Conservation (phyloP, 2,888 invertebrate species). For the Alitta virens region DNA sequence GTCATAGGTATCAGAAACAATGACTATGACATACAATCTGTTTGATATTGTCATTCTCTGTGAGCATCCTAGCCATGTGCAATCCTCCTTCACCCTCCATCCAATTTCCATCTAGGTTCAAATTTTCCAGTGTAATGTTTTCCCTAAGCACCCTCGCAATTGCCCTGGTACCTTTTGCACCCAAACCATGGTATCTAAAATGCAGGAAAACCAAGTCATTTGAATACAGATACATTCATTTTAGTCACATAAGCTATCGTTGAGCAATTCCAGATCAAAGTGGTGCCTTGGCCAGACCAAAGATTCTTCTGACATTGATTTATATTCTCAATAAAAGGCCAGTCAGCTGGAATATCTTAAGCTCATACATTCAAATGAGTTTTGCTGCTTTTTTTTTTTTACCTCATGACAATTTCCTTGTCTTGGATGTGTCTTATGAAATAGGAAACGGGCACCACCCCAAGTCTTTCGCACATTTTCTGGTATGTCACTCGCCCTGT, state of each 20-base stretch:
- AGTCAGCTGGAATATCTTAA: too few relatives aligned
- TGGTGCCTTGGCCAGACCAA: too few relatives aligned
- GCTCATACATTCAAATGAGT: too few relatives aligned
- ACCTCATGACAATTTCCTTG: conserved; percentile 41
- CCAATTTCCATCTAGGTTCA: conserved; percentile 43
- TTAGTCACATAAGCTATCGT: too few relatives aligned
- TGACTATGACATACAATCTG: conserved; percentile 35
- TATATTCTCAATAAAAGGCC: too few relatives aligned
- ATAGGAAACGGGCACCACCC: conserved; percentile 48
- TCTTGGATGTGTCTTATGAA: conserved; percentile 50
- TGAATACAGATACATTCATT: too few relatives aligned
- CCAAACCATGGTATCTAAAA: conserved; percentile 30
- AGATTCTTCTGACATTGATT: too few relatives aligned
- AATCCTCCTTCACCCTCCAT: conserved; percentile 38
- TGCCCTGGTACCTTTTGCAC: conserved; percentile 25
- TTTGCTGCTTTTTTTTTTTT: conserved; percentile 10
- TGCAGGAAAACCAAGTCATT: neutral
- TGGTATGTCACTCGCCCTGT: conserved; percentile 31
- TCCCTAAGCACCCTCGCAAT: conserved; percentile 24
- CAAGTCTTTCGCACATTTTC: conserved; percentile 46
- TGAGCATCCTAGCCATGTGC: conserved; percentile 35
- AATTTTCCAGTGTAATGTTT: conserved; percentile 30
- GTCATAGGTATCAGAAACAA: too few relatives aligned
- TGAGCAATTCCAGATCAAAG: too few relatives aligned
- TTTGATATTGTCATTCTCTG: conserved; percentile 44